Evolutionary conservation across 2,797 vertebrate genomes (phyloP), one percentile per base, ranked within the genome.

Genomic region (Scarus forsteni): DNA sequence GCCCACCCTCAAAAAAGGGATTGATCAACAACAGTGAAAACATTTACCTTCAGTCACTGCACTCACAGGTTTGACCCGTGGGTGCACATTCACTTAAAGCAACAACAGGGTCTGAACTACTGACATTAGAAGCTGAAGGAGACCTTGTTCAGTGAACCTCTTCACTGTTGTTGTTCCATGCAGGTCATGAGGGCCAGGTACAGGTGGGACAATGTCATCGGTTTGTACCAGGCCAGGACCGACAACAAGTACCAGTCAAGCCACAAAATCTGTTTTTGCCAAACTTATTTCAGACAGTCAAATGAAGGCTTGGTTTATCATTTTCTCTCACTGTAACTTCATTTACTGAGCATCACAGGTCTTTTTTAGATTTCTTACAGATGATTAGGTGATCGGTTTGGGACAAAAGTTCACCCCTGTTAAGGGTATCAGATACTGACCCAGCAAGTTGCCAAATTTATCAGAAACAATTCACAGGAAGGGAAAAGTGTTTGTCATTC

Each of bases 1-100:
- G 39, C 50, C 54, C 39, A n/a, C 43, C 14, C 61, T 38, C 14
- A 36, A 36, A 5, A 67, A 74, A 73, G 7, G 6, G 34, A 35
- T 54, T 34, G 7, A 69, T 81, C 61, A 81, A 51, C 70, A 38
- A 54, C 11, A 14, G 6, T 13, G 7, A 51, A 34, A 12, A 11
- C 27, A 51, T 6, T 12, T 11, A 4, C 10, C 9, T 10, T 3
- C 19, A 19, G 48, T 19, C 10, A 12, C 7, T 11, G 39, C 6
- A 16, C 8, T n/a, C 6, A 12, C 0, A 7, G 27, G 3, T 3
- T 62, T 45, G 43, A 40, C 11, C 1, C 38, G 3, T 36, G 4
- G 48, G 70, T 16, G 0, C 1, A 57, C 1, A 66, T 16, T 11
- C 0, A 35, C 53, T 50, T 19, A 19, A 7, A 15, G 38, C 12